Evolutionary conservation across 2,888 invertebrate species (phyloP), one percentile per base, ranked within the genome.

Genomic region (Melangyna quadrimaculata): DNA sequence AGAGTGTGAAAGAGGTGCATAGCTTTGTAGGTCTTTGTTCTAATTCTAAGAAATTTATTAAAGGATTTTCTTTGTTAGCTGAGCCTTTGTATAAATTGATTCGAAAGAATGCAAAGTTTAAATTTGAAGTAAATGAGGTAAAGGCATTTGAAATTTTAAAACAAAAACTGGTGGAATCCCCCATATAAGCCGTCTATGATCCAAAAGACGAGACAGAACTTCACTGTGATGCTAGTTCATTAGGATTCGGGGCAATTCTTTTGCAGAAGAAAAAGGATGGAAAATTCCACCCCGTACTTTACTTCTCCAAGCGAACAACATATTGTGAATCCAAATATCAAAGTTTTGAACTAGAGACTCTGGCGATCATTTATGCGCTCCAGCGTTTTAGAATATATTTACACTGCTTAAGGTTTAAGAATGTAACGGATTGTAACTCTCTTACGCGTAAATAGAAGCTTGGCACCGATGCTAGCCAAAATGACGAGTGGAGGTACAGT

Each of bases 181-280:
- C 51, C 1, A 51, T 51, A 24, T 10, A 27, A 51, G 24, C 51
- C 4, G 12, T 51, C 7, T 51, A 51, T 24, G 51, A 51, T 12
- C 51, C 51, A 12, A 1, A 9, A 9, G 51, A 51, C 12, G 51
- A 51, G 51, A 51, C 51, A 1, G 51, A 51, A 24, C 22, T 51
- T 9, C 51, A 51, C 27, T 88, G 87, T 17, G 89, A 90, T 80
- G 90, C 89, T 0, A 88, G 88, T 75, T 27, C 81, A 0, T 7
- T n/a, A 2, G 89, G 89, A 0, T 89, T 81, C 78, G 89, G 89
- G 10, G 81, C 88, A 12, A 81, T 89, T 2, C 53, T 89, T 12
- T 9, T 89, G 24, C 88, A 88, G 59, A 37, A n/a, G n/a, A n/a
- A n/a, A n/a, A n/a, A n/a, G n/a, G n/a, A n/a, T n/a, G n/a, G n/a